These are phyloP conservation scores for Drosophila trichaetosa DNA, from an alignment of 2,888 invertebrate genomes.

Conservation along the genomic window DNA sequence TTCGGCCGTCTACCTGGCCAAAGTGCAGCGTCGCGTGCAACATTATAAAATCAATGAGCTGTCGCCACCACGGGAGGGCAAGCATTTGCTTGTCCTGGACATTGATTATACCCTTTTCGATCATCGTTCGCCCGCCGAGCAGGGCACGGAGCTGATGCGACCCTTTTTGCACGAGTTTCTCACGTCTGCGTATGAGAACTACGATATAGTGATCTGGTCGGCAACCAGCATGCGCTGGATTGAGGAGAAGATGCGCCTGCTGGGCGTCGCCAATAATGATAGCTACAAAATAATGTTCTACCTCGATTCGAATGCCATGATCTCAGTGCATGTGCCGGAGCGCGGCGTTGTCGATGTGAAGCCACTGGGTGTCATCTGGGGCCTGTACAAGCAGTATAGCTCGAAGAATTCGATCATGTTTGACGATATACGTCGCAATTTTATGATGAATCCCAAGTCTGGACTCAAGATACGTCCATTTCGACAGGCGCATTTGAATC, in stretches of 20 bases:
- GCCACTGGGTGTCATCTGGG: constrained; percentile 98
- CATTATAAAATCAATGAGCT: constrained; percentile 93
- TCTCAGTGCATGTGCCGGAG: constrained; percentile 95
- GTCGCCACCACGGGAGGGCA: constrained; percentile 92
- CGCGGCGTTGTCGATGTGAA: constrained; percentile 97
- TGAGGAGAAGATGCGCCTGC: constrained; percentile 96
- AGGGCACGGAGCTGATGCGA: constrained; percentile 94
- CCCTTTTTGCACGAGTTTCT: constrained; percentile 98
- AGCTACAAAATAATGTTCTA: constrained; percentile 97
- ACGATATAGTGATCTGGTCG: constrained; percentile 99
- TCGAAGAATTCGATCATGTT: constrained; percentile 98
- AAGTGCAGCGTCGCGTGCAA: constrained; percentile 92
- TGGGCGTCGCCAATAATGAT: constrained; percentile 93
- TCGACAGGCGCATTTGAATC: constrained; percentile 94
- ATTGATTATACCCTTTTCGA: constrained; percentile 99
- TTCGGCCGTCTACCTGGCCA: constrained; percentile 89
- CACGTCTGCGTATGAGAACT: constrained; percentile 93
- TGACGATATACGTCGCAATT: constrained; percentile 97
- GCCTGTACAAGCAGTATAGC: constrained; percentile 94
- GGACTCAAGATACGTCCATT: constrained; percentile 96
- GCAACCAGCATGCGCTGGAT: constrained; percentile 99
- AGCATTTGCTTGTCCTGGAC: constrained; percentile 96
- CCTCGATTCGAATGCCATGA: constrained; percentile 97
- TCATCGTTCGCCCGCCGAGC: constrained; percentile 96
- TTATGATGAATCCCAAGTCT: constrained; percentile 98